phyloP scores from a whole-genome alignment of 2,888 invertebrate species.

The Lasioglossum vierecki region DNA sequence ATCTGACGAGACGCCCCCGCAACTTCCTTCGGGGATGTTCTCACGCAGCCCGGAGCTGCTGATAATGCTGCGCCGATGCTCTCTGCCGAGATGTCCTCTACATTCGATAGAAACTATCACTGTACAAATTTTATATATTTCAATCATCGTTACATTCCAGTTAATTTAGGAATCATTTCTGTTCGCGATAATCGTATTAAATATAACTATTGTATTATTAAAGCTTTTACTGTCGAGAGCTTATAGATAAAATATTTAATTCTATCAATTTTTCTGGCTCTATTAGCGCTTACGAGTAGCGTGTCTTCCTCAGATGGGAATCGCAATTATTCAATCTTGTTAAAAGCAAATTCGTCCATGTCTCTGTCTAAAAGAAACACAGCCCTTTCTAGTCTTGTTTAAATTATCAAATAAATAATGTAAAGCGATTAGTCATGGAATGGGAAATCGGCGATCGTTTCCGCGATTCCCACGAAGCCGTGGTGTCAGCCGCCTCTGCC shows the following conservation, averaged over 20 bases:
- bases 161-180: neutral
- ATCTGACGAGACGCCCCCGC: slow-evolving; percentile 40
- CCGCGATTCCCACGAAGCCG: slow-evolving; percentile 22
- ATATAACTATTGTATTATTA: too few species aligned
- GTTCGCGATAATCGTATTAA: too few species aligned
- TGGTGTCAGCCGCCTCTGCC: slow-evolving; percentile 4
- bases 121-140: neutral
- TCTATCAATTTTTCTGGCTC: neutral
- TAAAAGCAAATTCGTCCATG: neutral
- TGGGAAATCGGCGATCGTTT: neutral
- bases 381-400: neutral
- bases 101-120: neutral
- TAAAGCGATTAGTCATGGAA: neutral
- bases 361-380: neutral
- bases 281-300: neutral
- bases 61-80: slow-evolving; percentile 47
- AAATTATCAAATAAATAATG: neutral
- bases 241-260: neutral
- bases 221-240: neutral
- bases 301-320: neutral
- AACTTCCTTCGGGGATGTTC: slow-evolving; percentile 38
- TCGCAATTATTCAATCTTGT: neutral
- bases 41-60: slow-evolving; percentile 40
- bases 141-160: neutral
- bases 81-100: slow-evolving; percentile 29